Base-by-base conservation (phyloP, 2,797 vertebrate species). In the Morelia viridis region DNA sequence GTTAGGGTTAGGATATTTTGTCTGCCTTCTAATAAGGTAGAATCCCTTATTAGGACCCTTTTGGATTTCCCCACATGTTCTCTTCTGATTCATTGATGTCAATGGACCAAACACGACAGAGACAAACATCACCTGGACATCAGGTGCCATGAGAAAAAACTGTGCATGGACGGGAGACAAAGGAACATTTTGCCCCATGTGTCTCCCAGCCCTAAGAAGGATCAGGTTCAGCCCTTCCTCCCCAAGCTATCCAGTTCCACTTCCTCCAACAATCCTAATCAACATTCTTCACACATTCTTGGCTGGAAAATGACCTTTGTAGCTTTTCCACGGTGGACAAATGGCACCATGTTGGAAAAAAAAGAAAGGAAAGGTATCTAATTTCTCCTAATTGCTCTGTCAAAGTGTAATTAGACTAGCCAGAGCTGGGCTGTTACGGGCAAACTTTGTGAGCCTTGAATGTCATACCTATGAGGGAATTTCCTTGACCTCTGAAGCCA, bases 371-470 rank as follows among this genome's bases (percentile, higher is more conserved):
- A 95, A 92, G 41, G 87, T 35, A 71, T 91, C 91, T 93, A 93
- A 91, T 95, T 87, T 15, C n/a, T 83, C 85, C 91, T 94, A 94
- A 95, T 85, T 93, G 88, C 92, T 94, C 87, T 95, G 93, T 93
- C 94, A 95, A 85, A 95, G 90, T 60, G 50, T 83, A 94, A 95
- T 96, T 94, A 94, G 92, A 76, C 93, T 80, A 92, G 92, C 90
- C 91, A 61, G 5, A 57, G 91, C 89, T 6, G 24, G 64, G 89
- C 3, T 94, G 31, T 94, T 90, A 17, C 4, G 7, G 85, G 89
- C 87, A 91, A 94, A 90, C 64, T 94, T 93, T 92, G 93, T 95
- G 94, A 96, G 93, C 93, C 96, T 93, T 94, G 96, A 96, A 95
- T 94, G 93, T 94, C 96, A 93, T 3, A 91, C 84, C 91, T 93